phyloP scores from a whole-genome alignment of 2,888 invertebrate genomes.

The Archaeoteleia sp. region DNA sequence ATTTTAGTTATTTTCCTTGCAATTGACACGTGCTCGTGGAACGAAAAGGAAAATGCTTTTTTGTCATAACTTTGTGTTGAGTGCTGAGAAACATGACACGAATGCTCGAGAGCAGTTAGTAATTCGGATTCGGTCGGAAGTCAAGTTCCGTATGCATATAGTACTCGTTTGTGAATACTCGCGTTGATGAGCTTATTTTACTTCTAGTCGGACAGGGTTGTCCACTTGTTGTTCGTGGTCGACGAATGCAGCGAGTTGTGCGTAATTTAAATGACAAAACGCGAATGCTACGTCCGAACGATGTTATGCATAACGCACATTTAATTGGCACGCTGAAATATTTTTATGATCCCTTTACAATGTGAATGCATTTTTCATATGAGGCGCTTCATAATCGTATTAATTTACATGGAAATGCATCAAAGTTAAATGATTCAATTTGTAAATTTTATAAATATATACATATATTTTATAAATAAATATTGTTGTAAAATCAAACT shows the following conservation, averaged over 20 bases:
- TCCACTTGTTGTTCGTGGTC: constrained; percentile 42
- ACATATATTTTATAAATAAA: no score
- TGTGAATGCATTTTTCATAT: constrained; percentile 14
- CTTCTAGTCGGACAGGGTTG: constrained; percentile 28
- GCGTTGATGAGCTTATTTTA: constrained; percentile 45
- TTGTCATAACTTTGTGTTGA: constrained; percentile 19
- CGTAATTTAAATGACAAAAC: constrained; percentile 46
- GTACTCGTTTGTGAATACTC: constrained; percentile 37
- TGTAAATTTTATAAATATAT: no score
- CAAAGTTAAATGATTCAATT: no score
- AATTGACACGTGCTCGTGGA: no score
- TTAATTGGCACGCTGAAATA: constrained; percentile 23
- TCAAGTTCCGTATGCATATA: constrained; percentile 32
- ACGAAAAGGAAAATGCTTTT: constrained; percentile 21
- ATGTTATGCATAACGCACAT: constrained; percentile 39
- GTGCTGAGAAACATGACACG: constrained; percentile 31
- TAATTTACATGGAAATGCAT: no score
- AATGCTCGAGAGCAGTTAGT: constrained; percentile 28
- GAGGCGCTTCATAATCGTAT: constrained; percentile 15
- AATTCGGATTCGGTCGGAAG: constrained; percentile 32
- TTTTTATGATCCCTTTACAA: constrained; percentile 31
- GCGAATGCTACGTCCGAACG: constrained; percentile 22
- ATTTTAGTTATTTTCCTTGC: no score
- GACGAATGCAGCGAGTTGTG: constrained; percentile 17
- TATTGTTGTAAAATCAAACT: no score